Evolutionary conservation across 2,797 vertebrate species (phyloP), one percentile per base, ranked within the genome.

Genomic region (Acipenser oxyrinchus): DNA sequence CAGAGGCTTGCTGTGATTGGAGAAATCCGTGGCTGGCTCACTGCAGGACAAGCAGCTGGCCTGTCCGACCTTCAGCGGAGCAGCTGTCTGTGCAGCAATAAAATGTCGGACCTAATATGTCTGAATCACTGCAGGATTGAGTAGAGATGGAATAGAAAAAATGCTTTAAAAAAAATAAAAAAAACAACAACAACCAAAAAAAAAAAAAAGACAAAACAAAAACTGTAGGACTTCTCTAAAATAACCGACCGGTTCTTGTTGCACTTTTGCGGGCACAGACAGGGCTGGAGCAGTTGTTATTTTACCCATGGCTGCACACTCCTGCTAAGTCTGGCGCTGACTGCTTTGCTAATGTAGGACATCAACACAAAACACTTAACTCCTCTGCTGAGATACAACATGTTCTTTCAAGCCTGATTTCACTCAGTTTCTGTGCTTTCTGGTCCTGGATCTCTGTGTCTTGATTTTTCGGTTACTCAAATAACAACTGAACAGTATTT

Each of bases 71-170:
- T 55, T 62, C 60, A 62, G 13, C 8, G 10, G 18, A 48, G 60
- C 60, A 62, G 60, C 60, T 62, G 60, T 62, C 18, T 62, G 18
- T 10, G 37, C 18, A 37, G 60, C 60, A 58, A 13, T 13, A 13
- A 18, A n/a, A n/a, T 7, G 11, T 58, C 11, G 12, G 55, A 11
- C 55, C 15, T 7, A 58, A 11, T n/a, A 11, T 11, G 55, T 13
- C 55, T 58, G 55, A 58, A 7, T 58, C 55, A 2, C 55, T n/a
- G 55, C 12, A n/a, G 55, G 55, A 37, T 37, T 5, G 37, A 13
- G 51, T 9, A 12, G 51, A 12, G 51, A 9, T 8, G 51, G 51
- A 7, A 13, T 13, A 58, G 55, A n/a, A 58, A 58, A 58, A 7
- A 7, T 6, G 55, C 12, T 58, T 15, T 1, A 58, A 58, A 11